Evolutionary conservation across 2,888 invertebrate genomes (phyloP), one percentile per base, ranked within the genome.

Genomic region (Nebria salina): DNA sequence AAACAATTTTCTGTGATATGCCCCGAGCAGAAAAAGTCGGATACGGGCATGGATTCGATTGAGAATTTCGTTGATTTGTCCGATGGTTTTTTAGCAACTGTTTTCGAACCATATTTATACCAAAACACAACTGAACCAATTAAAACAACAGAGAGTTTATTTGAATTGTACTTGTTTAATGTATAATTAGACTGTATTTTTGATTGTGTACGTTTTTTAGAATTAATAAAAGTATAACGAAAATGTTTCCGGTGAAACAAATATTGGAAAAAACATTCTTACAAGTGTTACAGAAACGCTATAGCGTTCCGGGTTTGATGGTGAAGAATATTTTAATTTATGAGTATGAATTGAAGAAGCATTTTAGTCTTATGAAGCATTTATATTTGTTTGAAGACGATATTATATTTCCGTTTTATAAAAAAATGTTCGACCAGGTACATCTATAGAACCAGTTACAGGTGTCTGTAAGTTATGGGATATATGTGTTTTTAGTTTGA

Each of bases 61-160:
- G 87, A 87, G 75, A 86, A 87, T 83, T 84, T 87, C 26, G 86
- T 88, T 4, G 87, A 88, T 82, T 86, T 85, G 0, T 83, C 85
- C 4, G 86, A 88, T 83, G 87, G 87, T 2, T 91, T 91, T 85
- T 83, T 91, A 41, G 88, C 89, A 85, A 87, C 88, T 83, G 90
- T 90, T 34, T 90, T 90, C 80, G 87, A 89, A 79, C 85, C 86
- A 13, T 90, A 88, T 84, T 86, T 90, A 54, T 82, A 84, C 41
- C 83, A 84, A 76, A 83, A 85, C 74, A 76, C 82, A 0, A 9
- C 75, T 64, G 81, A 83, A 20, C 11, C 8, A 41, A 73, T 15
- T 64, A 4, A 20, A 72, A 70, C 5, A 20, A 34, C 20, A 20
- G 11, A 20, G 15, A 11, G 15, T 2, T 73, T 41, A 43, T 73